Percentiles rank a stretch among this genome's conserved stretches.
These are phyloP conservation scores for Pungitius pungitius DNA, from an alignment of 2,113 vertebrate species.

Conservation along the genomic window DNA sequence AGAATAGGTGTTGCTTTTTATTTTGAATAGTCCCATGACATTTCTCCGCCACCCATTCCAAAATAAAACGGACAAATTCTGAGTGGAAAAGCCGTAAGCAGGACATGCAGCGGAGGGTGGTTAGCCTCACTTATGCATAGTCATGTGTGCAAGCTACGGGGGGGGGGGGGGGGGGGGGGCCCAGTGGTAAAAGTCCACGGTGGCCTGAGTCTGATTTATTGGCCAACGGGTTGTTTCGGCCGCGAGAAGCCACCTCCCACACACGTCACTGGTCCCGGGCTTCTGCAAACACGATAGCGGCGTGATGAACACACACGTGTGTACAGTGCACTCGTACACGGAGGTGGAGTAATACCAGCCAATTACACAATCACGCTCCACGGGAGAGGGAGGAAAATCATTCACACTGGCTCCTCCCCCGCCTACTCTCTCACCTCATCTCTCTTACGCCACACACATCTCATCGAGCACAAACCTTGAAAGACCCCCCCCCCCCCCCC, in stretches of 20 bases:
- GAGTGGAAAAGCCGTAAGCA: not conserved
- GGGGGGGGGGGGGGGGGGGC: conserved; percentile 49
- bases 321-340: conserved; percentile 45
- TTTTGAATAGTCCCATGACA: conserved; percentile 31
- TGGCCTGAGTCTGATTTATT: conserved; percentile 56
- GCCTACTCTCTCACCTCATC: conserved; percentile 33
- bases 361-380: conserved; percentile 67
- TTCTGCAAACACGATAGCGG: conserved; percentile 69
- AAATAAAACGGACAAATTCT: conserved; percentile 20
- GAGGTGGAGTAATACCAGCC: conserved; percentile 53
- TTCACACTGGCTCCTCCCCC: conserved; percentile 31
- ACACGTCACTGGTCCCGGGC: conserved; percentile 61
- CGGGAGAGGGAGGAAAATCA: conserved; percentile 59
- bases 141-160: conserved; percentile 44
- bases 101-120: conserved; percentile 24
- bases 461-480: conserved; percentile 22
- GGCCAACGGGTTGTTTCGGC: conserved; percentile 67
- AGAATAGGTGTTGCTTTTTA: conserved; percentile 38
- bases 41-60: conserved; percentile 6
- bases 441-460: conserved; percentile 15
- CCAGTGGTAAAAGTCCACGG: conserved; percentile 69
- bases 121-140: conserved; percentile 59
- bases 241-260: conserved; percentile 46
- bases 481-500: too few relatives aligned
- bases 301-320: conserved; percentile 48